Base-by-base conservation (phyloP, 2,888 invertebrate species). In the Ennomos erosarius region DNA sequence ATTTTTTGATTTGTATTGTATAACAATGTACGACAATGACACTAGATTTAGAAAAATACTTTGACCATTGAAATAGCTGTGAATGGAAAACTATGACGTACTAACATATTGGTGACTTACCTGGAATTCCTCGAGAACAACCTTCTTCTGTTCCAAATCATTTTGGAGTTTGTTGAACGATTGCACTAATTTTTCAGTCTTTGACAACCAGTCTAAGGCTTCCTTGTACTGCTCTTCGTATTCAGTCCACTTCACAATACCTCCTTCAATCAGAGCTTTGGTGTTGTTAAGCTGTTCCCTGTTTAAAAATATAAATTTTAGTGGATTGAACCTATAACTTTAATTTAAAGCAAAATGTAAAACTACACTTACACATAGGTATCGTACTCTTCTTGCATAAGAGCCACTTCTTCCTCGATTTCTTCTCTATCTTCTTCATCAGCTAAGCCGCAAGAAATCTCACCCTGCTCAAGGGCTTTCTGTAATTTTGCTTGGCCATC, bases 191-290 rank as follows among this genome's bases (percentile, higher is more conserved):
- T 95, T 94, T 84, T 99, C 98, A 68, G 98, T 98, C 92, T 97
- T 96, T 35, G 95, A 96, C 75, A 99, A 90, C 98, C 98, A 98
- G 77, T 97, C 96, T 71, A 96, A 93, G 64, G 98, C 97, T 87
- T 98, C 97, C 76, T 96, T 95, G 83, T 97, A 97, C 76, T 97
- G 97, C 84, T 98, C 97, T 88, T 98, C 98, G 80, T 98, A 98
- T 84, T 98, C 98, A 0, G 97, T 97, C 98, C 98, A 98, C 82
- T 97, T 97, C 0, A 97, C 97, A 78, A 98, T 97, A 73, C 97
- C 98, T 64, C 96, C 94, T 88, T 98, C 98, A 48, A 98, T 92
- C 40, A 96, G 90, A 67, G 94, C 94, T 88, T 97, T 98, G 1
- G 97, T 96, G 73, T 94, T 96, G 73, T 95, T 95, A 6, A 98